Evolutionary conservation across 2,797 vertebrate genomes (phyloP).

Genomic region (Lates japonicus): DNA sequence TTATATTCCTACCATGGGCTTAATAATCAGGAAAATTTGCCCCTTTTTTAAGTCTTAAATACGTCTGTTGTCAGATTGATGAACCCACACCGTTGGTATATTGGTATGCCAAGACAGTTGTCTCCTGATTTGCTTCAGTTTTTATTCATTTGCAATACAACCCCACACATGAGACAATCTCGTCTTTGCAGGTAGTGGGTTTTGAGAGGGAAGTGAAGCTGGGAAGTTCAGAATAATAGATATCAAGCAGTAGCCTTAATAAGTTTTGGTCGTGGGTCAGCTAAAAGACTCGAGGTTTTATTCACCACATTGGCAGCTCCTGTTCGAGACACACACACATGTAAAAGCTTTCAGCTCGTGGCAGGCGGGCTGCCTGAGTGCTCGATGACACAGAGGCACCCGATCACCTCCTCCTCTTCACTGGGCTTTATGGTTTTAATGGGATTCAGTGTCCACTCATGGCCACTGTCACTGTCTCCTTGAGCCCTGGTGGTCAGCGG

Average conservation of each 20-base stretch:
- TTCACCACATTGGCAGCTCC: background rate
- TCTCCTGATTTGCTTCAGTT: background rate
- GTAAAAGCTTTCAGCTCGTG: background rate
- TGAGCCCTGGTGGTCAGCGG: background rate
- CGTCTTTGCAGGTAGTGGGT: background rate
- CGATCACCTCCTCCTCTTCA: background rate
- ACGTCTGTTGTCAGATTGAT: background rate
- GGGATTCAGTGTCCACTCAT: slow-evolving; percentile 14
- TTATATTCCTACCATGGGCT: background rate
- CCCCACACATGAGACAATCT: background rate
- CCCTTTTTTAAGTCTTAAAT: too few relatives aligned
- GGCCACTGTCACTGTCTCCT: background rate
- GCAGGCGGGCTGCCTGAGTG: slow-evolving; percentile 3
- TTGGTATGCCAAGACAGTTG: background rate
- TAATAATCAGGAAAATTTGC: background rate
- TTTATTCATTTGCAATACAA: background rate
- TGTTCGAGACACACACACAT: background rate
- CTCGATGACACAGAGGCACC: background rate
- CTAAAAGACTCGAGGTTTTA: background rate
- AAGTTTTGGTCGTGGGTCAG: background rate
- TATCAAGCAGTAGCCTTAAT: background rate
- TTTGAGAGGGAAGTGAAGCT: background rate
- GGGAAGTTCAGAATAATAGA: background rate
- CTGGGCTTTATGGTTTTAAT: slow-evolving; percentile 35
- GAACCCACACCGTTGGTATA: background rate